Percentiles rank a stretch among this genome's conserved stretches.
These are phyloP conservation scores for Balearica regulorum DNA, from an alignment of 2,797 vertebrate species.

Conservation along the genomic window DNA sequence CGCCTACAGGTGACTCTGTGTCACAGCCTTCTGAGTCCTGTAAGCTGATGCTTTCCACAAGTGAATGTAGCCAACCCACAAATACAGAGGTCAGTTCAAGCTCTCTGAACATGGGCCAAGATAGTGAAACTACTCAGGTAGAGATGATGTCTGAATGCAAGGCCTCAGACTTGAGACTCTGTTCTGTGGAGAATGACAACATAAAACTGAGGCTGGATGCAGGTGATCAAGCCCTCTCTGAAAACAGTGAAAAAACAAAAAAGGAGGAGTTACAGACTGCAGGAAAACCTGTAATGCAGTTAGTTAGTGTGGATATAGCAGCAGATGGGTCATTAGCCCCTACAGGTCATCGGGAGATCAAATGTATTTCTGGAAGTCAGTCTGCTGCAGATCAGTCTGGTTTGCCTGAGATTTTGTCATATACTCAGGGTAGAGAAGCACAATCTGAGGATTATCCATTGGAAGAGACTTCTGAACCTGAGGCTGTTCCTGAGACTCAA, in stretches of 20 bases:
- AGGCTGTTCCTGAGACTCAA: constrained; percentile 71
- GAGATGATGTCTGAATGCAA: constrained; percentile 55
- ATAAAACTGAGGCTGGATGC: background rate
- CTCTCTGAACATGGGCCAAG: constrained; percentile 66
- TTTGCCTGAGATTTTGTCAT: constrained; percentile 45
- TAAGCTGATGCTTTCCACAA: constrained; percentile 79
- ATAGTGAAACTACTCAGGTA: constrained; percentile 81
- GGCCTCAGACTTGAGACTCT: background rate
- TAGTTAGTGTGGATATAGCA: background rate
- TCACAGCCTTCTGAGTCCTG: constrained; percentile 68
- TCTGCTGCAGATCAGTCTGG: constrained; percentile 30
- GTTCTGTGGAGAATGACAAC: background rate
- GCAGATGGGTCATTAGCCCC: constrained; percentile 7
- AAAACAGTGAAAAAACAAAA: constrained; percentile 8
- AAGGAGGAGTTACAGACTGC: background rate
- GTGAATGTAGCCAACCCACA: constrained; percentile 66
- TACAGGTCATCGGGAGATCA: background rate
- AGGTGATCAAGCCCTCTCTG: background rate
- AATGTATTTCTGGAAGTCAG: constrained; percentile 61
- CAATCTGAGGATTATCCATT: constrained; percentile 35
- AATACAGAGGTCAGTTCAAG: constrained; percentile 18
- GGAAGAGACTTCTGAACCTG: constrained; percentile 53
- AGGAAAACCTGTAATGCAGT: background rate
- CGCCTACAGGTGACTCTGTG: constrained; percentile 28
- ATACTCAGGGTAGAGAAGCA: constrained; percentile 39